Base-by-base conservation (phyloP, 2,113 vertebrate genomes). In the Ginglymostoma cirratum region DNA sequence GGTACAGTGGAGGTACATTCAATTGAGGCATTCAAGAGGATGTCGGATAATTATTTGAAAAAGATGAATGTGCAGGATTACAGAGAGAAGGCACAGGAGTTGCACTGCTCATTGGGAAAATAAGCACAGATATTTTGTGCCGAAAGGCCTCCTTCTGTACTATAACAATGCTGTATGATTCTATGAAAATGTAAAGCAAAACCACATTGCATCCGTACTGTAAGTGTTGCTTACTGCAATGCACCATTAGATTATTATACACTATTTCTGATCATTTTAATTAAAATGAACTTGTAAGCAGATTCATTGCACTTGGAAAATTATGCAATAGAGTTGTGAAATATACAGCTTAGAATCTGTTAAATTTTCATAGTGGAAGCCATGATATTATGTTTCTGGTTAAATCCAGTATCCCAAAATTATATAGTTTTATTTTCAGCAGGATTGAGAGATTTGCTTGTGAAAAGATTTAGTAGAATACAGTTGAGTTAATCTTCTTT, bases 401-500 rank as follows among this genome's bases (percentile, higher is more conserved):
- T 83, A 42, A 90, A 19, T 65, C 65, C 19, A 67, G 38, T 12
- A 72, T 72, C 38, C 94, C 3, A 45, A 95, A 95, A 48, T 34
- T 45, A 66, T 76, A 42, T 72, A 52, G 70, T 69, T 70, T 76
- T 4, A 52, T 52, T 27, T 94, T 94, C 69, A 69, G 38, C 6
- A 15, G 92, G 66, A 45, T 67, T 94, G 8, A 95, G 27, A 48
- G 27, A 95, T 52, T 72, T 95, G 38, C 17, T 72, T 72, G 45
- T 34, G 67, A 30, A 2, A 72, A 72, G 61, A 95, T 52, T 76
- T 95, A 76, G 2, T 52, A 6, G 21, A 95, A 6, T 48, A 48
- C 55, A 93, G 61, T 66, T 67, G 89, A 65, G 89, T 93, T 76
- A 95, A 95, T 95, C 69, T 95, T 27, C 69, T 95, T 52, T 70